phyloP scores from a whole-genome alignment of 2,797 vertebrate species.

The Dendrocincla fuliginosa region DNA sequence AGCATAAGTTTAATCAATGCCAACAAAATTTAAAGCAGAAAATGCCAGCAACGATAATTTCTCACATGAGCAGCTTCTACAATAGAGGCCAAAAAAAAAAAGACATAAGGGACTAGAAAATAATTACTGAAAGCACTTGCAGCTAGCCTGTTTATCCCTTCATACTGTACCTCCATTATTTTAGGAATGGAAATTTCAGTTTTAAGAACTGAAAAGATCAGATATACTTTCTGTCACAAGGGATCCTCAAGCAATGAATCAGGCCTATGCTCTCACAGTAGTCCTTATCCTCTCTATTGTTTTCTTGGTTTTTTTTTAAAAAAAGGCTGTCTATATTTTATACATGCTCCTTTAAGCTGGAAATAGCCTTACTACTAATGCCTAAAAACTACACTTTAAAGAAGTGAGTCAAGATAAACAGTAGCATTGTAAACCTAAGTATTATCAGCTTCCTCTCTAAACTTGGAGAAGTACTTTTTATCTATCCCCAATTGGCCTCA shows the following conservation, averaged over 20 bases:
- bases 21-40: background rate
- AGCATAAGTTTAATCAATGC: background rate
- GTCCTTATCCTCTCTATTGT: rapidly evolving
- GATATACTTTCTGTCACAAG: background rate
- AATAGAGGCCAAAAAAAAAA: background rate
- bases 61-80: background rate
- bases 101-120: background rate
- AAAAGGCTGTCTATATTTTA: background rate
- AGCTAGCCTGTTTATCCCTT: background rate
- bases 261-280: background rate
- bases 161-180: background rate
- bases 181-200: background rate
- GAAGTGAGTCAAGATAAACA: background rate
- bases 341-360: background rate
- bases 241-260: background rate
- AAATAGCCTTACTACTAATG: background rate
- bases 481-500: background rate
- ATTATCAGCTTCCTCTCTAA: background rate
- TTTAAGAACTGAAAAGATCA: background rate
- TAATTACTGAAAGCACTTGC: background rate
- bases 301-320: background rate
- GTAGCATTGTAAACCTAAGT: background rate
- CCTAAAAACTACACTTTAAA: background rate
- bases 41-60: background rate
- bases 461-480: background rate